Evolutionary conservation across 2,888 invertebrate species (phyloP), one percentile per base, ranked within the genome.

Genomic region (Diachrysia chrysitis): DNA sequence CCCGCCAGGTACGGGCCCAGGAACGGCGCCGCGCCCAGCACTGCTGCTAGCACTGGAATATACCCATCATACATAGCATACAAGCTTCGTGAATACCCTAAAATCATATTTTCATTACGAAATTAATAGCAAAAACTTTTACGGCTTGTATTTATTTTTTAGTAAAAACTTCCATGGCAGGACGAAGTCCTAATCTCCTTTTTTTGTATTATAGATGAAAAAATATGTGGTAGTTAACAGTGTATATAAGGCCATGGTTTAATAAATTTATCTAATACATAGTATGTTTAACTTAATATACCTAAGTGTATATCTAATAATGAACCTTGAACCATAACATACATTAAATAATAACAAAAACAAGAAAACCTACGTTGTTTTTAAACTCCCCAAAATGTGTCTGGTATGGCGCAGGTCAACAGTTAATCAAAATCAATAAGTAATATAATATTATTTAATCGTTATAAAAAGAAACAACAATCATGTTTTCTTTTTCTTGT

Each of bases 1-100:
- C 98, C 98, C 14, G 99, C 99, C 96, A 99, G 97, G 90, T 99
- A 99, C 1, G 99, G 98, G 10, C 99, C 99, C 68, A 99, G 95
- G 92, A 99, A 98, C 1, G 99, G 99, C 5, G 99, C 98, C 1
- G 99, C 99, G 1, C 99, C 99, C 85, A 99, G 96, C 63, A 99
- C 96, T 1, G 99, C 98, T 0, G 99, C 99, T 83, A 99, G 94
- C 58, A 98, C 98, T 97, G 94, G 46, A 95, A 94, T 10, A 51
- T 79, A 69, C 25, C 72, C 60, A 10, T 1, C 12, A 54, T 0
- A 62, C 16, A 68, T 53, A 53, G n/a, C 9, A 12, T 19, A 19
- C 10, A 32, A 32, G 10, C 32, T 32, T 32, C 32, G 32, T 10
- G 10, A 32, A 32, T 32, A 32, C 32, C 9, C 10, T 32, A 29